phyloP scores from a whole-genome alignment of 2,888 invertebrate genomes.

The Alviniconcha strummeri region DNA sequence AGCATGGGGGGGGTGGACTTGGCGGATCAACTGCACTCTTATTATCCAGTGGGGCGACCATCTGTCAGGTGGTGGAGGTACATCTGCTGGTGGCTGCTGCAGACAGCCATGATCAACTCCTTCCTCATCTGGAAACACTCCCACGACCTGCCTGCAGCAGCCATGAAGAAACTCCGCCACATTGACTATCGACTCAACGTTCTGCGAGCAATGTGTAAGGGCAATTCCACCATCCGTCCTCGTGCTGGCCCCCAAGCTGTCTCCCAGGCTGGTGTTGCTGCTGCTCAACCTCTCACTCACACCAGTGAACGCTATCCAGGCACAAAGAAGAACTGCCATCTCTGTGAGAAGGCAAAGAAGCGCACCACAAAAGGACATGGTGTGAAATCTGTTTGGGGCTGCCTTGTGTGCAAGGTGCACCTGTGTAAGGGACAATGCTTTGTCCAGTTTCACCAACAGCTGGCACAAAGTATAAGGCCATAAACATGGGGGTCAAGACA shows the following conservation, averaged over 20 bases:
- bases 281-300: constrained; percentile 14
- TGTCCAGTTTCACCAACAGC: neutral
- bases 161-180: neutral
- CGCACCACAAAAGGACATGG: neutral
- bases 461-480: neutral
- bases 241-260: neutral
- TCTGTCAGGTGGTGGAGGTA: constrained; percentile 38
- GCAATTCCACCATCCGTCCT: neutral
- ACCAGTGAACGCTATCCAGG: neutral
- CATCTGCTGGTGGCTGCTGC: constrained; percentile 33
- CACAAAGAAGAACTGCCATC: constrained; percentile 1
- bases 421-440: neutral
- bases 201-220: neutral
- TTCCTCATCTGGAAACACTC: constrained; percentile 1
- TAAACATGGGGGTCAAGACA: too few relatives aligned
- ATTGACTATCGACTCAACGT: neutral
- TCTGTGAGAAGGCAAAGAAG: neutral
- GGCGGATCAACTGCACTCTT: constrained; percentile 29
- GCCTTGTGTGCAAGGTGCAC: neutral
- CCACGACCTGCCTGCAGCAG: neutral
- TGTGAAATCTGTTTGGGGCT: constrained; percentile 14
- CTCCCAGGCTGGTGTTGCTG: neutral
- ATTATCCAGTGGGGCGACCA: constrained; percentile 35
- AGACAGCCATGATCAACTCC: constrained; percentile 32
- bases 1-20: constrained; percentile 40